Conservation (phyloP, 2,113 vertebrate species). For the Boulengeromyrus knoepffleri region DNA sequence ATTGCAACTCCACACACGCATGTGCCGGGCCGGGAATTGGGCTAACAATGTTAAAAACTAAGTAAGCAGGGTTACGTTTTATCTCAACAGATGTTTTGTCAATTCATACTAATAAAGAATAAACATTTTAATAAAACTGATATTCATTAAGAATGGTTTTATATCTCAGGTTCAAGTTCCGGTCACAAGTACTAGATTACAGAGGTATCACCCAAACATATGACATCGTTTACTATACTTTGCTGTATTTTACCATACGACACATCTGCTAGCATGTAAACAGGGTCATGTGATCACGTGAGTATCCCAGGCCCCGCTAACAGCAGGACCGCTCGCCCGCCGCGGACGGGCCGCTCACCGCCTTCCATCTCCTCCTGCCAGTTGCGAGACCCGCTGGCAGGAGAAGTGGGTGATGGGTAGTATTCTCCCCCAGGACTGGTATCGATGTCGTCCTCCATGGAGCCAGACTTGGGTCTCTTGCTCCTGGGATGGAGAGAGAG, state of each 20-base stretch:
- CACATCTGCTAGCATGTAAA: neutral
- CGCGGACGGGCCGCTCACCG: constrained; percentile 57
- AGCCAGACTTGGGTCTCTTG: constrained; percentile 93
- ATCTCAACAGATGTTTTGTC: neutral
- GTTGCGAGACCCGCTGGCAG: constrained; percentile 92
- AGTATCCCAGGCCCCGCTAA: neutral
- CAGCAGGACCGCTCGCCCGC: too few species aligned
- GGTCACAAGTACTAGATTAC: neutral
- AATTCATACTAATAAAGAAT: neutral
- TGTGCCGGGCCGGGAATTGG: neutral
- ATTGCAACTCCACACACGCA: neutral
- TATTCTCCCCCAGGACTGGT: constrained; percentile 90
- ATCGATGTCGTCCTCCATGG: constrained; percentile 91
- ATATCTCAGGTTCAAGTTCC: neutral
- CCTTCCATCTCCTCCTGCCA: constrained; percentile 97
- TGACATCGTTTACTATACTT: neutral
- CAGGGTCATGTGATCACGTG: neutral
- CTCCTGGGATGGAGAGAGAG: constrained; percentile 59
- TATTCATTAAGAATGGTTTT: neutral
- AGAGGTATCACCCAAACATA: neutral
- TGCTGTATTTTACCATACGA: neutral
- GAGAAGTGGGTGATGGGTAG: constrained; percentile 89
- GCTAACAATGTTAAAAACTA: neutral
- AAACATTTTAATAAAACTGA: neutral
- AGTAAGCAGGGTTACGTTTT: neutral